Base-by-base conservation (phyloP, 2,797 vertebrate species). In the Eulemur albifrons region DNA sequence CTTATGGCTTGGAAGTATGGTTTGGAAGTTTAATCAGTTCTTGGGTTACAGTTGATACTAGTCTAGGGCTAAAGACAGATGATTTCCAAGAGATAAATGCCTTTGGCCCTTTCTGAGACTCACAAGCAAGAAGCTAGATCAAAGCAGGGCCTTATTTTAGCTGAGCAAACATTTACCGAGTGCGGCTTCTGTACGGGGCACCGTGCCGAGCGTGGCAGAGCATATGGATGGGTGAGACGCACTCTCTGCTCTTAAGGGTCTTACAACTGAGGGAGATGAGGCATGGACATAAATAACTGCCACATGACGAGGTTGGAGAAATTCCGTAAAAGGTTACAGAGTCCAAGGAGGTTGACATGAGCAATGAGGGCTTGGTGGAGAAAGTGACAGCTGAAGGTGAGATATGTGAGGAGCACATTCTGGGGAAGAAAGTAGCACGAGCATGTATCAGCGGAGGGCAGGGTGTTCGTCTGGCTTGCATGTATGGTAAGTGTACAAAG, bases 31-130 rank as follows among this genome's bases (percentile, higher is more conserved):
- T 76, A 88, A 85, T 96, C 83, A n/a, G 45, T 59, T 93, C 50
- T 90, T 25, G 4, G 23, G 40, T 63, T 86, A 84, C 85, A 48
- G 69, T 45, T 87, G 75, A 92, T 35, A 35, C 13, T 81, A 69
- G 52, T 72, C 59, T 76, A 43, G 50, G 35, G 50, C 87, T 88
- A 91, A 88, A 79, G 40, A 48, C 72, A 94, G 61, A 82, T 90
- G 86, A 76, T 70, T 94, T 92, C 90, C 30, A 93, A 77, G 38
- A 88, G 54, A 67, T 90, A 97, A 93, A 69, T 90, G n/a, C 52
- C 40, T 73, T 61, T 85, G 72, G n/a, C 50, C 43, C 43, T 92
- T 90, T 79, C 50, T 89, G 76, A 93, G 84, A 45, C 48, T 85
- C 88, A 61, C 1, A 50, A 85, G 69, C 81, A 80, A 90, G 73